phyloP scores from a whole-genome alignment of 2,113 vertebrate species.

The Tursiops truncatus region DNA sequence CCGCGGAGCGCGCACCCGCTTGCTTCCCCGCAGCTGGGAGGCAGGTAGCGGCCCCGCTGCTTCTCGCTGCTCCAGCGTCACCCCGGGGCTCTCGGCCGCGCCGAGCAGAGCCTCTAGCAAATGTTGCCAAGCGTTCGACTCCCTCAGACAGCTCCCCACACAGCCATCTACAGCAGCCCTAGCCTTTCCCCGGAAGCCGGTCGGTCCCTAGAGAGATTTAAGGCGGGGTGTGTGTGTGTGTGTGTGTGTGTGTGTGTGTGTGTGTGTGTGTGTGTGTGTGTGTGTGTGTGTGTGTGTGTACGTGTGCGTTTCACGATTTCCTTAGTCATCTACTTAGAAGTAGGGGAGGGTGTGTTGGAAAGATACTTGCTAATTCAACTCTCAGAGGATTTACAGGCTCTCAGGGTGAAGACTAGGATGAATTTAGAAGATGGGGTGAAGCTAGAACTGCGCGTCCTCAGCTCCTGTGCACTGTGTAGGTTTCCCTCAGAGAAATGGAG shows the following conservation, averaged over 20 bases:
- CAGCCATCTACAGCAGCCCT: neutral
- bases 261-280: neutral
- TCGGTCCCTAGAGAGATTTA: neutral
- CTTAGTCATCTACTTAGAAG: neutral
- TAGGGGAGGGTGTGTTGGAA: neutral
- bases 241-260: neutral
- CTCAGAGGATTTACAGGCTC: neutral
- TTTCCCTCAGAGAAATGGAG: neutral
- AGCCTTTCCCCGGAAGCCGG: neutral
- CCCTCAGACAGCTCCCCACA: neutral
- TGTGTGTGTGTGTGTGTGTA: too few relatives aligned
- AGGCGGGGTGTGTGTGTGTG: neutral
- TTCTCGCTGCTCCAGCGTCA: fast-evolving
- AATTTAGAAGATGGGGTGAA: neutral
- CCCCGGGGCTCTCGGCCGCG: fast-evolving
- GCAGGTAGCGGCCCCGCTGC: neutral
- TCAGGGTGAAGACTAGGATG: neutral
- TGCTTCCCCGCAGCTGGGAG: neutral
- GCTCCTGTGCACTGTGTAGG: too few relatives aligned
- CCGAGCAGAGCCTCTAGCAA: neutral
- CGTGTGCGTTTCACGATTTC: neutral
- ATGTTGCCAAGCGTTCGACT: neutral
- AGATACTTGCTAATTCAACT: neutral
- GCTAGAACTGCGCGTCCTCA: neutral
- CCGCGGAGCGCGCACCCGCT: neutral